These are phyloP conservation scores for Phrynocephalus guinanensis DNA, from an alignment of 2,797 vertebrate genomes.

Conservation along the genomic window DNA sequence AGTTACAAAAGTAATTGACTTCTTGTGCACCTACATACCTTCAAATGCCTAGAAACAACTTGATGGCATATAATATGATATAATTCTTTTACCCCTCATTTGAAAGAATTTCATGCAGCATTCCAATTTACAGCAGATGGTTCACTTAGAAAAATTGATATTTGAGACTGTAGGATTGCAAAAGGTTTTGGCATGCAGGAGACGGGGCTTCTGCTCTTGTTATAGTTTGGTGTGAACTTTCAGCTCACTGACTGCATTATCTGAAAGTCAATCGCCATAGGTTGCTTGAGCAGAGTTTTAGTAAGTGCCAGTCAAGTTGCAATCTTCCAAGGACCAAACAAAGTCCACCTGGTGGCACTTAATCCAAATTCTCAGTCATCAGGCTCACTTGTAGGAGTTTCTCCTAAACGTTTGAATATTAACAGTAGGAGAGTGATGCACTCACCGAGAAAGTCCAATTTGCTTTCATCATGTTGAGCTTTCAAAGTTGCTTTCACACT, in stretches of 20 bases:
- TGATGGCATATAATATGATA: no score
- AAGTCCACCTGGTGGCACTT: not conserved
- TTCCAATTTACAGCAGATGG: not conserved
- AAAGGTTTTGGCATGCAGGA: not conserved
- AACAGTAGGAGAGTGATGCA: not conserved
- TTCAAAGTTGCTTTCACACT: constrained; percentile 66
- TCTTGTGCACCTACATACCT: no score
- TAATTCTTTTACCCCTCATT: not conserved
- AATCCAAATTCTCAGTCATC: not conserved
- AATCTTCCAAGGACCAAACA: not conserved
- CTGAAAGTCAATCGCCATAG: not conserved
- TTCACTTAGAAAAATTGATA: not conserved
- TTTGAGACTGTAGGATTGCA: not conserved
- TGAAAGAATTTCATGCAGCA: not conserved
- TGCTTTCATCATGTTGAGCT: constrained; percentile 54
- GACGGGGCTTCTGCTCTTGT: not conserved
- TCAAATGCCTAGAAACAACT: no score
- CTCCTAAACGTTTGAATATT: not conserved
- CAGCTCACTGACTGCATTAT: not conserved
- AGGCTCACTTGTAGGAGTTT: not conserved
- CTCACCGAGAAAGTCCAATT: constrained; percentile 16
- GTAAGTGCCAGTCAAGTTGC: not conserved
- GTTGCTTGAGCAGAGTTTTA: not conserved
- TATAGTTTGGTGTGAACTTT: not conserved
- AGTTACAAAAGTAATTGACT: no score